phyloP scores from a whole-genome alignment of 30 jellyfish, hydroid and myxozoan genomes.

The Aurelia coerulea region DNA sequence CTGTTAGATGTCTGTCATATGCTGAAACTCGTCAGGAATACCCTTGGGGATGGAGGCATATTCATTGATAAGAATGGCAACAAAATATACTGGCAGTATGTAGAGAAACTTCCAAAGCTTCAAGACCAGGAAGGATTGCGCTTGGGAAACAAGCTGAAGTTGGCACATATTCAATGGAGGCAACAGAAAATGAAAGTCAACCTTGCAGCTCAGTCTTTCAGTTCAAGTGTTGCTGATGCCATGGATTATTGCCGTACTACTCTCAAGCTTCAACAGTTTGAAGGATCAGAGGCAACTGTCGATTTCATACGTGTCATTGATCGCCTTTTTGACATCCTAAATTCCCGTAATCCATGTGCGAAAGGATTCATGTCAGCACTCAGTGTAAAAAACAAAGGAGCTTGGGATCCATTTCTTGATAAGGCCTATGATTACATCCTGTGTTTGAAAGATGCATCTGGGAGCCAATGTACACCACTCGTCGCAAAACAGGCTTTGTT shows the following conservation, averaged over 20 bases:
- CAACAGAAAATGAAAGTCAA: too few species aligned
- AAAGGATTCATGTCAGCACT: slow-evolving; percentile 52
- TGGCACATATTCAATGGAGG: too few species aligned
- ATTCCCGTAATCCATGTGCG: slow-evolving; percentile 68
- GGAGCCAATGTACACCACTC: too few species aligned
- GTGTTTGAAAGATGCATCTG: slow-evolving; percentile 22
- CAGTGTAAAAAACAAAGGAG: slow-evolving; percentile 4
- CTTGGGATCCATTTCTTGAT: slow-evolving; percentile 43
- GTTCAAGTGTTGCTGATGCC: slow-evolving; percentile 71
- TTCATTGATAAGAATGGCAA: slow-evolving; percentile 53
- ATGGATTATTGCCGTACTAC: slow-evolving; percentile 3
- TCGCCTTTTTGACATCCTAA: slow-evolving; percentile 64
- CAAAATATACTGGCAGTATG: slow-evolving; percentile 50
- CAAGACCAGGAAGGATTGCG: slow-evolving; percentile 70
- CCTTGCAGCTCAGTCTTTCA: too few species aligned
- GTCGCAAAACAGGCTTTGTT: too few species aligned
- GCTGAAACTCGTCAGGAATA: slow-evolving; percentile 73
- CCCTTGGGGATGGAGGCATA: slow-evolving; percentile 74
- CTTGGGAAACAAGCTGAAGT: too few species aligned
- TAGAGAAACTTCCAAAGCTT: slow-evolving; percentile 39
- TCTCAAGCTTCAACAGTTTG: slow-evolving; percentile 26
- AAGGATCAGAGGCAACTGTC: slow-evolving; percentile 52
- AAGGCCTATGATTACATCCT: slow-evolving; percentile 30
- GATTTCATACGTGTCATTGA: slow-evolving; percentile 39
- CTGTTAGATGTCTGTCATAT: slow-evolving; percentile 74